Base-by-base conservation (phyloP, 2,797 vertebrate species). In the Malurus leucopterus region DNA sequence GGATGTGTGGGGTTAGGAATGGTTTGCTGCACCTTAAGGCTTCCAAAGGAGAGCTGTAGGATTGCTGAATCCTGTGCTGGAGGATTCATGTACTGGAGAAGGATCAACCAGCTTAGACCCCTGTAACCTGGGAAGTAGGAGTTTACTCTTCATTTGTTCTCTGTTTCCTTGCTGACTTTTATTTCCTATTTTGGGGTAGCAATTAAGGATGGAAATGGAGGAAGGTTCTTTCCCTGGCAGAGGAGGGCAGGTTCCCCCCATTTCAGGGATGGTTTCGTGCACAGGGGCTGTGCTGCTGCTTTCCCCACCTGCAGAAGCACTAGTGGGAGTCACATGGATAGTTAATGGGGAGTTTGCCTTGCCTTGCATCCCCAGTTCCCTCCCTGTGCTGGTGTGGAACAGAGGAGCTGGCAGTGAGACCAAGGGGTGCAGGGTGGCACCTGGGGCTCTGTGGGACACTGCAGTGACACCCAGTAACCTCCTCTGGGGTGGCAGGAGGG, bases 401-500 rank as follows among this genome's bases (percentile, higher is more conserved):
- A 71, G 70, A 30, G 63, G 21, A 46, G 46, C 43, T 75, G 55
- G 62, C 34, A 46, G 44, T 4, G 41, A 38, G 24, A 51, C 21
- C 26, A 4, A 36, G 49, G 32, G 14, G 7, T 3, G 0, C 6
- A 4, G 21, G 14, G 38, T 64, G 68, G 15, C 51, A 75, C 21
- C 16, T 4, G 6, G 24, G 43, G 38, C 67, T 64, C 46, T 44
- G 2, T 23, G 51, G 29, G 47, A 26, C 46, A 57, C 65, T 63
- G 57, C 44, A 67, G 4, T 14, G 49, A 9, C 11, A 5, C 73
- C 53, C 51, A 34, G 5, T 11, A 17, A 16, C n/a, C 46, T 27
- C 3, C 0, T 6, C 34, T 2, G 1, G 41, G 3, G 5, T 1
- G 0, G 9, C 38, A 74, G 49, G 27, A 69, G 13, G 15, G n/a